These are phyloP conservation scores for Drosophila neonasuta DNA, from an alignment of 2,888 invertebrate species.

Conservation along the genomic window DNA sequence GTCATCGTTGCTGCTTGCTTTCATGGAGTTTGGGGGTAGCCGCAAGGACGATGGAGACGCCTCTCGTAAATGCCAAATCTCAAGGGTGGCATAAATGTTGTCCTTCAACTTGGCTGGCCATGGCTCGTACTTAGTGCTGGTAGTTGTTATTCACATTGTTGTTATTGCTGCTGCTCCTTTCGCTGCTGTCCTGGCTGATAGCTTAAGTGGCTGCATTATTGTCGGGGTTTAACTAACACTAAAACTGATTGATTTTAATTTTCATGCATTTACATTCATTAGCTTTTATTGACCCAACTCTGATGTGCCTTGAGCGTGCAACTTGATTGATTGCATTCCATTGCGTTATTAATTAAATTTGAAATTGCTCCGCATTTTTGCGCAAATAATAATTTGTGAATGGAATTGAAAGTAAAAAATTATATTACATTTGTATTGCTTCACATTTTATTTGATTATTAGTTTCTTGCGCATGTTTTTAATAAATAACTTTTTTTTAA, in stretches of 20 bases:
- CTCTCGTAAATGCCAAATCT: constrained; percentile 66
- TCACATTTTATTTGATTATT: too few species aligned
- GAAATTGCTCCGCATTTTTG: neutral
- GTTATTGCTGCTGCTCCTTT: constrained; percentile 24
- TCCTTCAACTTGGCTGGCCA: constrained; percentile 62
- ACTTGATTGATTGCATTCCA: constrained; percentile 47
- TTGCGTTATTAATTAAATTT: constrained; percentile 23
- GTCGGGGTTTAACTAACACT: constrained; percentile 74
- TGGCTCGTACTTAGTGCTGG: constrained; percentile 18
- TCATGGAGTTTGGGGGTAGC: constrained; percentile 21
- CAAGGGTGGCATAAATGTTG: constrained; percentile 77
- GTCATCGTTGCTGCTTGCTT: constrained; percentile 4
- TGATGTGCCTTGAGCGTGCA: constrained; percentile 7
- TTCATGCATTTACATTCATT: constrained; percentile 68
- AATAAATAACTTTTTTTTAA: too few species aligned
- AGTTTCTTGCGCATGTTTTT: too few species aligned
- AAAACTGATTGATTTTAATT: constrained; percentile 80
- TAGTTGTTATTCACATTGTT: constrained; percentile 10
- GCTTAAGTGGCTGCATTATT: constrained; percentile 78
- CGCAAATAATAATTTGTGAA: neutral
- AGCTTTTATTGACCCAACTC: constrained; percentile 50
- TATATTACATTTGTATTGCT: too few species aligned
- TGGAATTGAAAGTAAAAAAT: neutral
- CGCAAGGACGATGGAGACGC: constrained; percentile 60
- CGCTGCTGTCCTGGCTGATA: constrained; percentile 35